Base-by-base conservation (phyloP, 2,113 vertebrate genomes). In the Morone chrysops region DNA sequence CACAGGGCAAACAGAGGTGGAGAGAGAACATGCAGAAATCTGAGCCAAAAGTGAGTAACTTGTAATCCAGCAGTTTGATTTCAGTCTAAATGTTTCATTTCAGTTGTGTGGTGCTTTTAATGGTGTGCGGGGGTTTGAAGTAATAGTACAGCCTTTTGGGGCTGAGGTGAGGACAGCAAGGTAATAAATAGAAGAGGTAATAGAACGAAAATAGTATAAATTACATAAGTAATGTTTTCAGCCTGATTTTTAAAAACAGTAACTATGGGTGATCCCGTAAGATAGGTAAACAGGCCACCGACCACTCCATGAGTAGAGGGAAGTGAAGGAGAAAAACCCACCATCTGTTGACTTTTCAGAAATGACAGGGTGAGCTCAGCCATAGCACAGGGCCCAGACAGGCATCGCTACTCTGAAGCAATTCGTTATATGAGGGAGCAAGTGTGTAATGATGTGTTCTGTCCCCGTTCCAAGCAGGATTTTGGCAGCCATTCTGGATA, bases 291-390 rank as follows among this genome's bases (percentile, higher is more conserved):
- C 17, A 70, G 48, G 78, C 41, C 38, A 41, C 38, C 75, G 78
- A 50, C 60, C 17, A 7, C 36, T 57, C 12, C 9, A 43, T 17
- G 31, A 67, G 18, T 51, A 20, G 36, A 79, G 51, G 41, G 75
- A 80, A 77, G 54, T 51, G 68, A 84, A 81, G 81, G 74, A 87
- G 77, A 88, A 89, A 90, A 63, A 67, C 70, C 59, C 12, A 63
- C 62, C 88, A 86, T 89, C 87, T 91, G 88, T 76, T 89, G 78
- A 78, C 47, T 77, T 87, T 89, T 87, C 51, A 70, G 67, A 84
- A 77, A 67, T 70, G 36, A 84, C 51, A 80, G 61, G 8, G 56
- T 8, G 2, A 71, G 73, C 83, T 75, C 20, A 16, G 70, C 51
- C 74, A 45, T 66, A 84, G 53, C 70, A 71, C 61, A 70, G 68